Percentiles rank a stretch among this genome's conserved stretches.
Conservation (phyloP, 2,113 vertebrate species). For the Carollia perspicillata region DNA sequence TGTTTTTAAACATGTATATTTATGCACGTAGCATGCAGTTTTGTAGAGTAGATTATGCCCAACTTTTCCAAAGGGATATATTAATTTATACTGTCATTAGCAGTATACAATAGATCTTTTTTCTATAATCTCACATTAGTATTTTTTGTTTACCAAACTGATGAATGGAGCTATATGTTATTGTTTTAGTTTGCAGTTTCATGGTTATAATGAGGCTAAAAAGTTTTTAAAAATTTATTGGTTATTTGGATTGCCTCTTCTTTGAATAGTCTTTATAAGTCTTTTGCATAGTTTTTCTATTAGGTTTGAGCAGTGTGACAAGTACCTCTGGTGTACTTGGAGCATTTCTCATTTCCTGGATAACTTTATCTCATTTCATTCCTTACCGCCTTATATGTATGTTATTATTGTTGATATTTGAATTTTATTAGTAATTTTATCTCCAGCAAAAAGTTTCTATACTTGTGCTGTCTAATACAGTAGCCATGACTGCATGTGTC, state of each 20-base stretch:
- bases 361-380: neutral
- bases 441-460: neutral
- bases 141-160: neutral
- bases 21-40: neutral
- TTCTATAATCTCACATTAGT: neutral
- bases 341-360: neutral
- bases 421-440: conserved; percentile 23
- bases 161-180: neutral
- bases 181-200: neutral
- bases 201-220: neutral
- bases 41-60: neutral
- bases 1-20: neutral
- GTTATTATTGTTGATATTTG: neutral
- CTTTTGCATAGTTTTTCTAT: neutral
- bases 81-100: neutral
- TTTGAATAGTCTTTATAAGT: neutral
- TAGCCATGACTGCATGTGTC: neutral
- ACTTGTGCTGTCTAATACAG: neutral
- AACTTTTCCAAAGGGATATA: neutral
- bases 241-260: neutral
- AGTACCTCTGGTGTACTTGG: neutral
- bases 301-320: neutral
- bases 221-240: neutral
- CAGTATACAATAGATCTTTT: neutral
- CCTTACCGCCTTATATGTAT: neutral